Evolutionary conservation across 2,888 invertebrate genomes (phyloP).

Genomic region (Netelia fuscicornis): DNA sequence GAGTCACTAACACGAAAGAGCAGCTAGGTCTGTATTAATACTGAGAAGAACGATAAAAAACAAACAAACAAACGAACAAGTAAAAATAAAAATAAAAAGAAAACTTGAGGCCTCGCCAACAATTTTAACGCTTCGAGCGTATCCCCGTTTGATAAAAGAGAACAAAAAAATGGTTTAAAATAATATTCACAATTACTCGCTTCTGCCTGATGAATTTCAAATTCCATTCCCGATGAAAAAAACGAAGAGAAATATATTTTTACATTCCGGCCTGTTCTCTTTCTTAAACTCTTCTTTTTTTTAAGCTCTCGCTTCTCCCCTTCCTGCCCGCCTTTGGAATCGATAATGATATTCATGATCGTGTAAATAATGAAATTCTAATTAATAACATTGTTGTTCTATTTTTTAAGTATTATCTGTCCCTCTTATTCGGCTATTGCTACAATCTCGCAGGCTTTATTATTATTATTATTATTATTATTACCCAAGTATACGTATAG

Average conservation of each 20-base stretch:
- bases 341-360: conserved; percentile 51
- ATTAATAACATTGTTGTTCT: conserved; percentile 65
- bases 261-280: conserved; percentile 35
- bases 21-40: conserved; percentile 39
- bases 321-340: not conserved
- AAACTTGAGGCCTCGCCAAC: conserved; percentile 24
- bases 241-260: conserved; percentile 10
- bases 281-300: conserved; percentile 5
- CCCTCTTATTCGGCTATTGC: conserved; percentile 15
- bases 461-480: conserved; percentile 63
- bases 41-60: conserved; percentile 18
- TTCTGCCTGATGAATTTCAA: conserved; percentile 41
- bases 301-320: conserved; percentile 8
- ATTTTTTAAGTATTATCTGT: conserved; percentile 62
- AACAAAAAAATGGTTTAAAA: not conserved
- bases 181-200: conserved; percentile 27
- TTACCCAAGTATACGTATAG: conserved; percentile 48
- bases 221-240: conserved; percentile 36
- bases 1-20: conserved; percentile 37
- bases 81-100: conserved; percentile 15
- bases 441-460: conserved; percentile 58
- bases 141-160: conserved; percentile 18
- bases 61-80: conserved; percentile 24
- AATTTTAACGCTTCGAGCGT: conserved; percentile 27
- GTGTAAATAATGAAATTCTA: conserved; percentile 63